Percentiles rank a stretch among this genome's conserved stretches.
phyloP scores from a whole-genome alignment of 2,797 vertebrate species.

The Phalloptychus januarius region DNA sequence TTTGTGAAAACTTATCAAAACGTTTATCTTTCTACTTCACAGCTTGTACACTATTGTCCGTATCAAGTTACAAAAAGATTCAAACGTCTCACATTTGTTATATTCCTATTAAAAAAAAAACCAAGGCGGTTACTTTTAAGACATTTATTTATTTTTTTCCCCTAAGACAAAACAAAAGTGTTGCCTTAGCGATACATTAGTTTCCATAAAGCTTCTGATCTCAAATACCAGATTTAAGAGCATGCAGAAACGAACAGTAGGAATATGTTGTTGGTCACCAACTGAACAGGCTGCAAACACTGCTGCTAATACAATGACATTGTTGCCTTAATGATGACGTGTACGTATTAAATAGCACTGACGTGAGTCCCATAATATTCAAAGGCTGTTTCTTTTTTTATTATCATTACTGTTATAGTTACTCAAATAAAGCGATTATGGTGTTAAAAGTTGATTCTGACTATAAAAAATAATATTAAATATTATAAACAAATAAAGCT shows the following conservation, averaged over 20 bases:
- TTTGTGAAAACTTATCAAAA: neutral
- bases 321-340: conserved; percentile 28
- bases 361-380: conserved; percentile 29
- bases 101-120: neutral
- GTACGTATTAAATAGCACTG: conserved; percentile 45
- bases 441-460: conserved; percentile 23
- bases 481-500: conserved; percentile 56
- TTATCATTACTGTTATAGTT: neutral
- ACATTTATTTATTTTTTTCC: conserved; percentile 77
- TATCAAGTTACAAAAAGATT: neutral
- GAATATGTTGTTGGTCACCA: conserved; percentile 51
- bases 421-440: conserved; percentile 18
- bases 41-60: neutral
- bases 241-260: conserved; percentile 79
- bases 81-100: neutral
- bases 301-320: conserved; percentile 45
- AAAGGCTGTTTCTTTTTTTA: conserved; percentile 11
- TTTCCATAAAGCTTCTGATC: conserved; percentile 71
- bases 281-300: conserved; percentile 66
- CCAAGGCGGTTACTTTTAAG: conserved; percentile 43
- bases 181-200: conserved; percentile 64
- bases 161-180: conserved; percentile 71
- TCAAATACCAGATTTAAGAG: conserved; percentile 76
- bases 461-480: conserved; percentile 70
- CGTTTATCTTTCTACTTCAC: neutral